phyloP scores from a whole-genome alignment of 2,888 invertebrate species.

The Scelioninae gen. 1 region DNA sequence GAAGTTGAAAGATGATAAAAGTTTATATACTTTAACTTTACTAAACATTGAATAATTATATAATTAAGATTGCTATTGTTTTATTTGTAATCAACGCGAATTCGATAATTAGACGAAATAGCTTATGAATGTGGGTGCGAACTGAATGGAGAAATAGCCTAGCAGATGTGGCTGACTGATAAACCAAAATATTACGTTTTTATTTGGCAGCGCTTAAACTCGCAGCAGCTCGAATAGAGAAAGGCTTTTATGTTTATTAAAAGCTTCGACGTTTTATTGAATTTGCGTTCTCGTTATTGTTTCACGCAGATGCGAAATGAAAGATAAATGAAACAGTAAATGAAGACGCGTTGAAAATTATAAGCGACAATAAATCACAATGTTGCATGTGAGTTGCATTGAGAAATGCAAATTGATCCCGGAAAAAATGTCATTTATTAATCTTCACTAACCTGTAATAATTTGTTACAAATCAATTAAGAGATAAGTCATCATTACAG shows the following conservation, averaged over 20 bases:
- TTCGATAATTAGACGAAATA: constrained; percentile 22
- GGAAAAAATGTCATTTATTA: neutral
- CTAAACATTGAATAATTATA: constrained; percentile 10
- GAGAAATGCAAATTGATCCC: constrained; percentile 15
- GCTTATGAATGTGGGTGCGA: neutral
- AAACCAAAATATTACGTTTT: constrained; percentile 19
- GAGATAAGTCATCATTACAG: too few relatives aligned
- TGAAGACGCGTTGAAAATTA: constrained; percentile 16
- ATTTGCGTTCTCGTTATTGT: constrained; percentile 12
- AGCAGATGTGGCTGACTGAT: constrained; percentile 2
- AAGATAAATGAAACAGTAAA: constrained; percentile 34
- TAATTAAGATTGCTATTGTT: constrained; percentile 6
- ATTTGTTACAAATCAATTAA: too few relatives aligned
- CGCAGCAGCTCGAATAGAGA: neutral
- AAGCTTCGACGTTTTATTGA: constrained; percentile 21
- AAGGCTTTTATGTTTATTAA: constrained; percentile 8
- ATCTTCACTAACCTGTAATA: too few relatives aligned
- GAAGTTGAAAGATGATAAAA: too few relatives aligned
- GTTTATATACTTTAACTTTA: too few relatives aligned
- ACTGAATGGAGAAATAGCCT: neutral
- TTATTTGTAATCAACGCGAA: constrained; percentile 13
- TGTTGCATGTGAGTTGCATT: neutral
- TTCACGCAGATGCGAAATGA: neutral
- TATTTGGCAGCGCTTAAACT: constrained; percentile 6
- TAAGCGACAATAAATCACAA: neutral